Percentiles rank a stretch among this genome's conserved stretches.
These are phyloP conservation scores for Epistrophe eligans DNA, from an alignment of 2,888 invertebrate species.

Conservation along the genomic window DNA sequence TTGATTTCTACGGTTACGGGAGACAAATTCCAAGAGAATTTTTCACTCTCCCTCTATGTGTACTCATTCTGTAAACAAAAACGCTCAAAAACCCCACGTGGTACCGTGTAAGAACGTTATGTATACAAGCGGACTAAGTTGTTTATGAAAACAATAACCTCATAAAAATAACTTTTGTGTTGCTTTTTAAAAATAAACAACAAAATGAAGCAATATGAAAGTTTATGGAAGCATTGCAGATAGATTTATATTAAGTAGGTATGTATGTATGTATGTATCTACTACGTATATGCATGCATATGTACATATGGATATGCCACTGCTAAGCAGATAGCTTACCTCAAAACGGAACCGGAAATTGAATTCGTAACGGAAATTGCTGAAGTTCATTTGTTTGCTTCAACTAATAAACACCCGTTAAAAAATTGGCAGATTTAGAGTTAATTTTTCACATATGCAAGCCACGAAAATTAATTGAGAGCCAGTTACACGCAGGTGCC, in stretches of 20 bases:
- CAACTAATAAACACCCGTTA: not conserved
- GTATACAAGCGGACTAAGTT: constrained; percentile 44
- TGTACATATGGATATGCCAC: not conserved
- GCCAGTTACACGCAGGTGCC: constrained; percentile 71
- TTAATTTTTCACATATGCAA: constrained; percentile 9
- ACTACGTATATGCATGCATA: not conserved
- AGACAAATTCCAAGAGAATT: constrained; percentile 47
- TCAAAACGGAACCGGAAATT: constrained; percentile 58
- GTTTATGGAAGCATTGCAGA: too few relatives aligned
- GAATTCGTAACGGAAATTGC: constrained; percentile 55
- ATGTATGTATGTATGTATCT: not conserved
- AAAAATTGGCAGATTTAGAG: not conserved
- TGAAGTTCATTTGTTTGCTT: constrained; percentile 6
- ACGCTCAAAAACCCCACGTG: constrained; percentile 70
- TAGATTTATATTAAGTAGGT: not conserved
- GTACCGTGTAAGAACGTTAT: not conserved
- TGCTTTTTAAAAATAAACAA: not conserved
- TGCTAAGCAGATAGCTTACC: not conserved
- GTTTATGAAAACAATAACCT: constrained; percentile 42
- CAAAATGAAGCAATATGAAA: constrained; percentile 5
- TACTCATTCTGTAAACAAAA: constrained; percentile 38
- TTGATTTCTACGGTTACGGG: constrained; percentile 63
- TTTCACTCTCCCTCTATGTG: constrained; percentile 9
- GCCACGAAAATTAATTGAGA: constrained; percentile 2
- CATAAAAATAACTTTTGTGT: not conserved